Percentiles rank a stretch among this genome's conserved stretches.
phyloP scores from a whole-genome alignment of 2,797 vertebrate species.

The Pempheris klunzingeri region DNA sequence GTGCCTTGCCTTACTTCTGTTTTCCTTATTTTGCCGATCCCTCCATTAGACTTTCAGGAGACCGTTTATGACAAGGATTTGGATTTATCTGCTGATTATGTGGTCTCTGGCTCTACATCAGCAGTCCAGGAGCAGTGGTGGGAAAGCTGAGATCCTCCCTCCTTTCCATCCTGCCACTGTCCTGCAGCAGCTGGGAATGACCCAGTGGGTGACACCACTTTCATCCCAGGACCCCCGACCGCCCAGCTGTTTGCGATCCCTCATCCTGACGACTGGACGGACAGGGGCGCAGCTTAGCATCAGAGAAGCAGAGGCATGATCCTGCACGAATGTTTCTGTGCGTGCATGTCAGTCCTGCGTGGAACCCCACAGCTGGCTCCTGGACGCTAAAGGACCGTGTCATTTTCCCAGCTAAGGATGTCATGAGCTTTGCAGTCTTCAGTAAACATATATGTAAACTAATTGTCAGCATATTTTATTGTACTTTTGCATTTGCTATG shows the following conservation, averaged over 20 bases:
- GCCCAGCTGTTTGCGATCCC: slow-evolving; percentile 86
- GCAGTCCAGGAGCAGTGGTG: slow-evolving; percentile 43
- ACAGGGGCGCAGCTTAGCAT: slow-evolving; percentile 57
- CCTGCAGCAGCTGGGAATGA: slow-evolving; percentile 77
- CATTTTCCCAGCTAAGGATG: slow-evolving; percentile 45
- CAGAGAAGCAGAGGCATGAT: slow-evolving; percentile 45
- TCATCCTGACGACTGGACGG: slow-evolving; percentile 81
- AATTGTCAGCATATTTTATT: not conserved
- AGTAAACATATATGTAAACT: not conserved
- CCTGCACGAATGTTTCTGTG: slow-evolving; percentile 64
- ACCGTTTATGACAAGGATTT: slow-evolving; percentile 14
- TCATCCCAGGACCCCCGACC: slow-evolving; percentile 70
- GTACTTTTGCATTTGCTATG: not conserved
- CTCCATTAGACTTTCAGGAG: slow-evolving; percentile 1
- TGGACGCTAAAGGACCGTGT: slow-evolving; percentile 33
- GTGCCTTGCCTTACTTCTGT: not conserved
- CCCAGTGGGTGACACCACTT: slow-evolving; percentile 69
- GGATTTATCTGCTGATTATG: slow-evolving; percentile 29
- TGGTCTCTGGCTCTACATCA: slow-evolving; percentile 24
- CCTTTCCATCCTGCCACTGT: slow-evolving; percentile 64
- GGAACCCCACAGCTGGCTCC: slow-evolving; percentile 61
- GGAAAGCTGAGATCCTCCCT: slow-evolving; percentile 52
- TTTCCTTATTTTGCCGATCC: not conserved
- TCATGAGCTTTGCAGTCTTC: slow-evolving; percentile 2
- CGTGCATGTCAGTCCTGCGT: slow-evolving; percentile 14